phyloP scores from a whole-genome alignment of 1,140 invertebrate genomes.

The Ephestia elutella region DNA sequence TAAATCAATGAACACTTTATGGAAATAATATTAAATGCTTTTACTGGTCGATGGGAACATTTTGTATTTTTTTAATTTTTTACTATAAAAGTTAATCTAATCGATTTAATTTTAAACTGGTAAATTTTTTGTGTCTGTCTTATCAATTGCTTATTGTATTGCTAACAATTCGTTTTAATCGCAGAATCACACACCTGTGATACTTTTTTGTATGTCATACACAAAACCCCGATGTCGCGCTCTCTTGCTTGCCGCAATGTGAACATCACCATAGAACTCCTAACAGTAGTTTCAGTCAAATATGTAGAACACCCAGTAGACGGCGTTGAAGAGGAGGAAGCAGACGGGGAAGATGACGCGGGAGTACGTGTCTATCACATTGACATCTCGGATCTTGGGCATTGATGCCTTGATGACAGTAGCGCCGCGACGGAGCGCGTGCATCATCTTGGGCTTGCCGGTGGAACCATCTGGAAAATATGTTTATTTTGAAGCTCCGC shows the following conservation, averaged over 20 bases:
- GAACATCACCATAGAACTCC: neutral
- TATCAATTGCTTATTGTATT: no score
- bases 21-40: neutral
- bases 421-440: conserved; percentile 85
- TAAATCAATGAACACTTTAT: conserved; percentile 7
- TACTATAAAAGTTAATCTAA: no score
- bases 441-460: conserved; percentile 81
- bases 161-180: no score
- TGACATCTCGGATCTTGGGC: conserved; percentile 96
- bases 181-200: no score
- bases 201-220: no score
- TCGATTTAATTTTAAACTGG: neutral
- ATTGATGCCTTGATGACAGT: conserved; percentile 87
- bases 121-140: no score
- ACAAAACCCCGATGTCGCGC: no score
- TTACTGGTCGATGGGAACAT: neutral
- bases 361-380: conserved; percentile 97
- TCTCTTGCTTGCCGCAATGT: no score
- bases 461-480: conserved; percentile 62
- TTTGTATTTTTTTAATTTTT: neutral
- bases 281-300: conserved; percentile 72
- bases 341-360: conserved; percentile 94
- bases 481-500: neutral
- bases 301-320: conserved; percentile 96
- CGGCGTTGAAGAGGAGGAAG: conserved; percentile 94